These are phyloP conservation scores for Epinephelus malabaricus DNA, from an alignment of 2,797 vertebrate species.

Conservation along the genomic window DNA sequence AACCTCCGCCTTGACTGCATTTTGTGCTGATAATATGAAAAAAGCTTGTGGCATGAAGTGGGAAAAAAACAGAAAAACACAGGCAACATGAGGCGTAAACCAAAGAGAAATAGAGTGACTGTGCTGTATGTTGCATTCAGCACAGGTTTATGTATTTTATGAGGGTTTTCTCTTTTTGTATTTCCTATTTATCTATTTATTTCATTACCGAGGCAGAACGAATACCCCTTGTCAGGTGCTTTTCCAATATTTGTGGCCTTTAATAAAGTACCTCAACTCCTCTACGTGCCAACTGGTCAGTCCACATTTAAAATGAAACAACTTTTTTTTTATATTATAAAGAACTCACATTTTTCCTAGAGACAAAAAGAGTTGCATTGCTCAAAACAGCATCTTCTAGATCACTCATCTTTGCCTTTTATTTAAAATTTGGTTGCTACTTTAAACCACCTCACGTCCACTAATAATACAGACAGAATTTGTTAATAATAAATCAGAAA, in stretches of 20 bases:
- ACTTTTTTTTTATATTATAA: no score
- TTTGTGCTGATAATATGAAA: slow-evolving; percentile 43
- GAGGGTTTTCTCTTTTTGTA: neutral
- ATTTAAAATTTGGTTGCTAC: neutral
- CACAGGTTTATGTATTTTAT: neutral
- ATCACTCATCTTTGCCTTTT: no score
- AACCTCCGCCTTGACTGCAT: slow-evolving; percentile 11
- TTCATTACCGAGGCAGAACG: neutral
- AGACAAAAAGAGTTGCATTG: no score
- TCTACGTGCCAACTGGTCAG: neutral
- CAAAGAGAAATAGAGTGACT: neutral
- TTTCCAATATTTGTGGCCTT: neutral
- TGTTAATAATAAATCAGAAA: neutral
- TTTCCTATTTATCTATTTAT: neutral
- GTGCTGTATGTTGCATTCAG: slow-evolving; percentile 7
- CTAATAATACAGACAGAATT: neutral
- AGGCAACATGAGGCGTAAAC: neutral
- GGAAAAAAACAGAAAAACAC: neutral
- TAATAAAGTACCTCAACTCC: neutral
- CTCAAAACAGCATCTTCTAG: no score
- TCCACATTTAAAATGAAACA: neutral
- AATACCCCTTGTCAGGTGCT: neutral
- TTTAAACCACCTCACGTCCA: neutral
- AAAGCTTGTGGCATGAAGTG: neutral
- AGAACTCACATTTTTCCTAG: no score